phyloP scores from a whole-genome alignment of 2,113 vertebrate genomes.

The Gallinago paraguaiae region DNA sequence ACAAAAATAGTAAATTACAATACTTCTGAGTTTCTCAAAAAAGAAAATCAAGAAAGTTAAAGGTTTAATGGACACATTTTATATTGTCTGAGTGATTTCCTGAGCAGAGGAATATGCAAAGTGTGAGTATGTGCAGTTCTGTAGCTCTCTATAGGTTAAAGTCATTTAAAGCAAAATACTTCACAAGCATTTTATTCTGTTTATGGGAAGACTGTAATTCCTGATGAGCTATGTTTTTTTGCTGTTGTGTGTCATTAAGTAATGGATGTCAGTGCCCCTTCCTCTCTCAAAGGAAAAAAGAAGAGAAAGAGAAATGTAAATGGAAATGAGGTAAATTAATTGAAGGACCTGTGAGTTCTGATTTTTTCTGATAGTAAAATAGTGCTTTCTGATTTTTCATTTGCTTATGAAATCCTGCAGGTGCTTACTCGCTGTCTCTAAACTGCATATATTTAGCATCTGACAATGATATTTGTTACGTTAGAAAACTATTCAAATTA shows the following conservation, averaged over 20 bases:
- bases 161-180: neutral
- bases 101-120: neutral
- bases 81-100: neutral
- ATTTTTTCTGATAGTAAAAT: neutral
- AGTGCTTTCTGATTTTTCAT: neutral
- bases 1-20: neutral
- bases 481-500: conserved; percentile 59
- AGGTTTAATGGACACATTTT: neutral
- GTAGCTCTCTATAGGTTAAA: neutral
- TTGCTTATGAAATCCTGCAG: neutral
- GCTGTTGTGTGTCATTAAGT: neutral
- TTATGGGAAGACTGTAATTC: neutral
- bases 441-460: conserved; percentile 28
- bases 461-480: conserved; percentile 27
- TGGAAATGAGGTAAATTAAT: neutral
- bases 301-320: neutral
- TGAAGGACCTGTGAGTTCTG: neutral
- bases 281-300: neutral
- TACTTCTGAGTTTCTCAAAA: neutral
- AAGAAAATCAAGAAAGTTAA: neutral
- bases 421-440: neutral
- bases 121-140: neutral
- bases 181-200: neutral
- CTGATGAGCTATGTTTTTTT: neutral
- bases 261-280: neutral